Base-by-base conservation (phyloP, 2,113 vertebrate species). In the Alosa alosa region DNA sequence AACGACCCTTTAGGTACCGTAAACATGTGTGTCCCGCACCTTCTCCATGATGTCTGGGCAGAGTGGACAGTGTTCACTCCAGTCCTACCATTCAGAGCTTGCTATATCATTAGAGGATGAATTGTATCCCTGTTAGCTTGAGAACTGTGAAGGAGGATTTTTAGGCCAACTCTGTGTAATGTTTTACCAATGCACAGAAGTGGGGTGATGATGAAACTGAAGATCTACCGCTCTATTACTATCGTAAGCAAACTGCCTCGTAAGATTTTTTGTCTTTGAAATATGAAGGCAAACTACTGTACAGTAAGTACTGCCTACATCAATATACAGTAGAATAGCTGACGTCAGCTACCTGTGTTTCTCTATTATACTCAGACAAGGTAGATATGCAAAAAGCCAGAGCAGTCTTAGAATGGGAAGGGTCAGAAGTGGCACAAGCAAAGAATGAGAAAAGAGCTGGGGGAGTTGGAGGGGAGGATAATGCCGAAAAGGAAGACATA, bases 301-400 rank as follows among this genome's bases (percentile, higher is more conserved):
- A 4, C 68, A 75, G 31, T 36, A 78, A 17, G 36, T 36, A 1
- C 10, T 78, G 13, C 13, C 72, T 15, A 39, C 36, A 78, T 78
- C 39, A 78, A 78, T 78, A 78, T 78, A 78, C 72, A 36, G 72
- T 13, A 78, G 72, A 78, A 39, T 78, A 39, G 72, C 72, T 78
- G 72, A 78, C 31, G 13, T 78, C 36, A 36, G 25, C 72, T 17
- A 4, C 31, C 31, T 78, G 15, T 1, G 2, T 39, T 68, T 4
- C 20, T 22, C 55, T 22, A 2, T 78, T 39, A 31, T 15, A 36
- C 1, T 36, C 72, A 39, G 31, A 78, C 13, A 36, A 78, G 72
- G 31, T 78, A 78, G 39, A 78, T 39, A 78, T 36, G 25, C 25
- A 15, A 15, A 72, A 64, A 15, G 9, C 18, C n/a, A 9, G n/a